These are phyloP conservation scores for Hyperoplus lanceolatus DNA, from an alignment of 2,797 vertebrate genomes.

Conservation along the genomic window DNA sequence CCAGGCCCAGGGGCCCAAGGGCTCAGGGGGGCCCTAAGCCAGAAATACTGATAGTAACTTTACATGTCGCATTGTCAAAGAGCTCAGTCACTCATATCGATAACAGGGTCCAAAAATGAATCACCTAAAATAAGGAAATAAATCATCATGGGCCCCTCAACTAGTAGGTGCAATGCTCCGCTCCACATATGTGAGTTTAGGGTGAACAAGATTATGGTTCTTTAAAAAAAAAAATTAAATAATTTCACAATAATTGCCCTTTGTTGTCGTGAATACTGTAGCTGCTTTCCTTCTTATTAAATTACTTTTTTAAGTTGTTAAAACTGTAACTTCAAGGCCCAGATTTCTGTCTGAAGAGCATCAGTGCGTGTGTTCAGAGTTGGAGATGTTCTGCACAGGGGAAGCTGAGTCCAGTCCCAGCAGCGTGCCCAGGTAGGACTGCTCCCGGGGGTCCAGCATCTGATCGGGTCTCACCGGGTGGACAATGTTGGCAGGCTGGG, in stretches of 20 bases:
- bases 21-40: too few species aligned
- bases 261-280: neutral
- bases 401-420: constrained; percentile 91
- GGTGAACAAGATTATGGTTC: too few species aligned
- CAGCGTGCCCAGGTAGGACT: constrained; percentile 94
- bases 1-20: too few species aligned
- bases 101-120: too few species aligned
- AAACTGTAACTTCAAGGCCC: neutral
- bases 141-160: too few species aligned
- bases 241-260: neutral
- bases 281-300: neutral
- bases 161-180: too few species aligned
- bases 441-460: constrained; percentile 94
- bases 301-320: neutral
- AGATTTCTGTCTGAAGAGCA: neutral
- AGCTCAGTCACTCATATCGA: too few species aligned
- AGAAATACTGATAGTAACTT: too few species aligned
- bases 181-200: too few species aligned
- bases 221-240: too few species aligned
- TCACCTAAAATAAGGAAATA: too few species aligned
- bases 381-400: constrained; percentile 88
- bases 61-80: too few species aligned
- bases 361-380: constrained; percentile 85
- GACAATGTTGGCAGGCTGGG: constrained; percentile 93
- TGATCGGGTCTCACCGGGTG: constrained; percentile 94